phyloP scores from a whole-genome alignment of 2,797 vertebrate genomes.

The Eutrigla gurnardus region DNA sequence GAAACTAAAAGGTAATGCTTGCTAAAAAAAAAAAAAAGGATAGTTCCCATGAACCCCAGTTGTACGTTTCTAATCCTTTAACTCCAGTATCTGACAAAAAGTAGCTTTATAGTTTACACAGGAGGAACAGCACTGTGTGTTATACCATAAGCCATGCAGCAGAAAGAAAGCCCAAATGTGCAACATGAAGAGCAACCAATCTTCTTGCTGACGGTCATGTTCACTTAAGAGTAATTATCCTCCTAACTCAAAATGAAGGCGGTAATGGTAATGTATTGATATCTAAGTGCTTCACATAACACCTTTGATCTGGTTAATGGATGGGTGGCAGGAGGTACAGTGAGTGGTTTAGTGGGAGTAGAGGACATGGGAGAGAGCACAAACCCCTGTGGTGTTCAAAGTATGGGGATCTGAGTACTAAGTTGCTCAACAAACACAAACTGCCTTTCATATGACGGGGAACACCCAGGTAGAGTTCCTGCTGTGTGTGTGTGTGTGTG shows the following conservation, averaged over 20 bases:
- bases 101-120: background rate
- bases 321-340: constrained; percentile 12
- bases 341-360: constrained; percentile 12
- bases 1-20: no score
- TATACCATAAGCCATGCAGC: background rate
- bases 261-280: constrained; percentile 55
- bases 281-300: constrained; percentile 34
- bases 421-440: constrained; percentile 26
- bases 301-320: constrained; percentile 43
- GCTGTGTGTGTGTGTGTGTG: background rate
- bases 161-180: constrained; percentile 1
- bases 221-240: constrained; percentile 48
- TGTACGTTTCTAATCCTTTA: background rate
- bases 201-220: constrained; percentile 24
- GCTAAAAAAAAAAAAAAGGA: no score
- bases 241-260: constrained; percentile 55
- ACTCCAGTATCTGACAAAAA: background rate
- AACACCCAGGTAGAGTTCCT: background rate
- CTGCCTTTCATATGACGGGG: constrained; percentile 14
- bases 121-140: background rate
- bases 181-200: constrained; percentile 25
- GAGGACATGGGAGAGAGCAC: constrained; percentile 7
- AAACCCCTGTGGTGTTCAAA: constrained; percentile 15
- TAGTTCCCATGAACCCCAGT: no score
- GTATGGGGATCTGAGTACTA: background rate